Percentiles rank a stretch among this genome's conserved stretches.
These are phyloP conservation scores for Hesperia comma DNA, from an alignment of 2,888 invertebrate genomes.

Conservation along the genomic window DNA sequence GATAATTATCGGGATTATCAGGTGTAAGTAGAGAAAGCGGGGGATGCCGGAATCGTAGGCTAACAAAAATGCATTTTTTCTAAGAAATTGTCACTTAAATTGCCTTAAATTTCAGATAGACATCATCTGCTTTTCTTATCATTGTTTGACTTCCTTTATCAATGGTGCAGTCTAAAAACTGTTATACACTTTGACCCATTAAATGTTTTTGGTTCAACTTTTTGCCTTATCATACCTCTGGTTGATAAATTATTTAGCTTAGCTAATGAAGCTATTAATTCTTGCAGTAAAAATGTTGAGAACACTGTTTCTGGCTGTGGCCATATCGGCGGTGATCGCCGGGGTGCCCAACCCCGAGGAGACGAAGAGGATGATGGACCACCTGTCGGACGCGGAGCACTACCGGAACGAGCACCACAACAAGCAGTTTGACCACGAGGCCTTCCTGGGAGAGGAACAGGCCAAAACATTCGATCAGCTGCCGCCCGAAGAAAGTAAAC, in stretches of 20 bases:
- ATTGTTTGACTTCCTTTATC: neutral
- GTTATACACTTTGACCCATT: neutral
- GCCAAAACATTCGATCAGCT: conserved; percentile 97
- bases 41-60: too few species aligned
- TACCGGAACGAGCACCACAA: conserved; percentile 92
- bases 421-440: conserved; percentile 97
- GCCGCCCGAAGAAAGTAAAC: conserved; percentile 96
- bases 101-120: too few species aligned
- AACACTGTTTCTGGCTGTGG: conserved; percentile 64
- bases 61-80: too few species aligned
- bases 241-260: too few species aligned
- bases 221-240: too few species aligned
- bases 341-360: conserved; percentile 90
- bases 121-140: too few species aligned
- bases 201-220: neutral
- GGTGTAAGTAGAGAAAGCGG: too few species aligned
- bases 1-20: too few species aligned
- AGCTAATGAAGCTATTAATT: neutral
- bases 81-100: too few species aligned
- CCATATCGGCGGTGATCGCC: conserved; percentile 70
- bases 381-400: conserved; percentile 91
- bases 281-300: conserved; percentile 65
- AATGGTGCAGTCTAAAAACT: neutral
- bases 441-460: conserved; percentile 96
- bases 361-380: conserved; percentile 85